phyloP scores from a whole-genome alignment of 2,113 vertebrate species.

The Callospermophilus lateralis region DNA sequence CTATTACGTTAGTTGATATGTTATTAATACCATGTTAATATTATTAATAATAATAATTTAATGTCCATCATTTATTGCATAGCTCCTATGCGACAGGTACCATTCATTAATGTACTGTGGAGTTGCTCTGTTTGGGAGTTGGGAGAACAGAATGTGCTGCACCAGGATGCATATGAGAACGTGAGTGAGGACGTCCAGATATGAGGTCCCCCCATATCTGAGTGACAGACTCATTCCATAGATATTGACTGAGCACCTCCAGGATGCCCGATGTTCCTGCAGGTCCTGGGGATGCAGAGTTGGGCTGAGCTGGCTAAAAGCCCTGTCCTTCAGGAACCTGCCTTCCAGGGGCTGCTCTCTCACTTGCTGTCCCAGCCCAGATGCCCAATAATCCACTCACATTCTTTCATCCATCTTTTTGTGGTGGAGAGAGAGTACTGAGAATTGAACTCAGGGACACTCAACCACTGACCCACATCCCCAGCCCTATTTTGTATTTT shows the following conservation, averaged over 20 bases:
- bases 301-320: background rate
- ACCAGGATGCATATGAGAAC: background rate
- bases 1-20: background rate
- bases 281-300: background rate
- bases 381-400: rapidly evolving
- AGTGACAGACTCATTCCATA: background rate
- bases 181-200: background rate
- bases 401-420: background rate
- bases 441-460: no score
- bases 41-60: background rate
- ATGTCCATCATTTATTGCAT: background rate
- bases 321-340: background rate
- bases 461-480: no score
- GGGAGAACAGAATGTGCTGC: background rate
- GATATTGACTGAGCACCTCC: no score
- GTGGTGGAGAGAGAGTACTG: no score
- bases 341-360: no score
- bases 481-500: no score
- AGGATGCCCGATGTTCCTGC: rapidly evolving
- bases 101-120: background rate
- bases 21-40: background rate
- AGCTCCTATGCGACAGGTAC: background rate
- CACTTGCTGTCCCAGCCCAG: background rate
- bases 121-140: background rate
- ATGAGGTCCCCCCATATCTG: background rate